Percentiles rank a stretch among this genome's conserved stretches.
Evolutionary conservation across 2,888 invertebrate species (phyloP).

Genomic region (Congeria kusceri): DNA sequence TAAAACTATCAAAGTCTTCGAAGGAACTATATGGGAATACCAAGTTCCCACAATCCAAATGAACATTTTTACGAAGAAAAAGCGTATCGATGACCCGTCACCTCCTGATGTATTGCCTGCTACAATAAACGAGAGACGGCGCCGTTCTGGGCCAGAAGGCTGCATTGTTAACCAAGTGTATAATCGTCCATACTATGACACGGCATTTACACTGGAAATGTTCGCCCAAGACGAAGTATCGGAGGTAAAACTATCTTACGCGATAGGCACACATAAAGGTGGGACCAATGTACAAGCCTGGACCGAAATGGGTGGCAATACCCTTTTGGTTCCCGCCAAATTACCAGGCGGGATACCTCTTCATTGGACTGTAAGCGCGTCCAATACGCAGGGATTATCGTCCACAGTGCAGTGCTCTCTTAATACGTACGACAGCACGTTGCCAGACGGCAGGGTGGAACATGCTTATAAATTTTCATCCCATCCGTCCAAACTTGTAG

Average conservation of each 20-base stretch:
- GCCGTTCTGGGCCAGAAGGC: slow-evolving; percentile 44
- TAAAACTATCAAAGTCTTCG: slow-evolving; percentile 55
- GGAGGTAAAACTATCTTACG: slow-evolving; percentile 66
- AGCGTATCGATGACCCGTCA: slow-evolving; percentile 55
- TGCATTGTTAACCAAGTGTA: slow-evolving; percentile 67
- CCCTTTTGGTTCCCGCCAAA: slow-evolving; percentile 57
- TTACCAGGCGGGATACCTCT: slow-evolving; percentile 71
- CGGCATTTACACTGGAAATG: slow-evolving; percentile 68
- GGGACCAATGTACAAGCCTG: slow-evolving; percentile 66
- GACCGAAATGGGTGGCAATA: slow-evolving; percentile 68
- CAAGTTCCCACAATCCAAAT: slow-evolving; percentile 41
- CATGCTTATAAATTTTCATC: slow-evolving; percentile 70
- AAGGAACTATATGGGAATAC: slow-evolving; percentile 66
- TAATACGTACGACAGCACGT: slow-evolving; percentile 73
- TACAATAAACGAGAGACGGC: slow-evolving; percentile 35
- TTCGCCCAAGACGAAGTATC: slow-evolving; percentile 66
- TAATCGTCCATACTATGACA: slow-evolving; percentile 58
- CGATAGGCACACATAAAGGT: slow-evolving; percentile 67
- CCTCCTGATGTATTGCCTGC: slow-evolving; percentile 55
- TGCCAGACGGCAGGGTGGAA: slow-evolving; percentile 76
- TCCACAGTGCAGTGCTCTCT: slow-evolving; percentile 65
- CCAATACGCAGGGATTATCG: slow-evolving; percentile 71
- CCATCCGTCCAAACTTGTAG: slow-evolving; percentile 68
- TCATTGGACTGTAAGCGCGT: slow-evolving; percentile 74
- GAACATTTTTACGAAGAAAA: slow-evolving; percentile 62